Evolutionary conservation across 2,888 invertebrate genomes (phyloP).

Genomic region (Selenia dentaria): DNA sequence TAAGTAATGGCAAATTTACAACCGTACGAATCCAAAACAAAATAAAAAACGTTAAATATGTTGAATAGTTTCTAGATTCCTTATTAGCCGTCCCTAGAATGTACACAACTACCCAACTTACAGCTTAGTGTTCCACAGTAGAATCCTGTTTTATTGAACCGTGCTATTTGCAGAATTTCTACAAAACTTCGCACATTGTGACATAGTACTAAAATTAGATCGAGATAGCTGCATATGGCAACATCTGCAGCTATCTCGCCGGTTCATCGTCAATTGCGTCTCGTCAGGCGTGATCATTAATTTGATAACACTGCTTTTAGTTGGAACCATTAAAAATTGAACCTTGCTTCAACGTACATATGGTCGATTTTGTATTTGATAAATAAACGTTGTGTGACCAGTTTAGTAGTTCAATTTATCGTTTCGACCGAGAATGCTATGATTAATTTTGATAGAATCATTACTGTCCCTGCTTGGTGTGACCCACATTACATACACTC

Average conservation of each 20-base stretch:
- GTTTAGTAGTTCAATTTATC: slow-evolving; percentile 32
- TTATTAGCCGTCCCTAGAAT: too few relatives aligned
- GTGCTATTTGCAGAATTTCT: slow-evolving; percentile 24
- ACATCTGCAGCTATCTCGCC: slow-evolving; percentile 28
- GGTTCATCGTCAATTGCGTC: slow-evolving; percentile 49
- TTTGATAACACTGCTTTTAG: slow-evolving; percentile 26
- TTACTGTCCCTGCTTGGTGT: slow-evolving; percentile 14
- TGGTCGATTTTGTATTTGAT: slow-evolving; percentile 1
- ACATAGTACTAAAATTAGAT: slow-evolving; percentile 21
- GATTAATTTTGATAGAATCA: slow-evolving; percentile 30
- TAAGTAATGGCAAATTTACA: too few relatives aligned
- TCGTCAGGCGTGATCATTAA: slow-evolving; percentile 44
- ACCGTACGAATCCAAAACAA: too few relatives aligned
- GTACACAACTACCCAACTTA: too few relatives aligned
- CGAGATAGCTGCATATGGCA: too few relatives aligned
- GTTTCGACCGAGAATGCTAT: slow-evolving; percentile 26
- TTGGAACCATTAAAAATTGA: slow-evolving; percentile 7
- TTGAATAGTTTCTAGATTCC: too few relatives aligned
- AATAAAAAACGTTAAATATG: too few relatives aligned
- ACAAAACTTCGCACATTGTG: slow-evolving; percentile 10
- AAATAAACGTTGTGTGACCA: slow-evolving; percentile 2
- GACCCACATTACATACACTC: slow-evolving; percentile 15
- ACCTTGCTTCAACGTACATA: background rate
- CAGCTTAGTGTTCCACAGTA: too few relatives aligned
- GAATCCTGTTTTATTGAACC: slow-evolving; percentile 10